Evolutionary conservation across 2,797 vertebrate genomes (phyloP), one percentile per base, ranked within the genome.

Genomic region (Lophius americanus): DNA sequence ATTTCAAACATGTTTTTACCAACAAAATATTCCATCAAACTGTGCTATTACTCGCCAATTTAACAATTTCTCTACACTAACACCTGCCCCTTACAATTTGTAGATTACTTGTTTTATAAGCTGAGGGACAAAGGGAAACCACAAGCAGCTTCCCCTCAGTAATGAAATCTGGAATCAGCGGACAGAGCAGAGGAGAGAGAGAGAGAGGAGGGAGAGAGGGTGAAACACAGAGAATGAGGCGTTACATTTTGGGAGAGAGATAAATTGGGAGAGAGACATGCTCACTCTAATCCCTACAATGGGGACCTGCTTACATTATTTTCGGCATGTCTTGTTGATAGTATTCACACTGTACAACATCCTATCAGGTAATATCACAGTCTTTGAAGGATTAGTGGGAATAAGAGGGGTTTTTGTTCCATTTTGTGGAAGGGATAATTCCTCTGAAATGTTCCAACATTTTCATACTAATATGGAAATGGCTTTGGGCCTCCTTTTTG

Each of bases 311-410:
- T 87, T 86, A 81, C 74, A 90, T 89, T 89, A 92, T 91, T 90
- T 88, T 82, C 50, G 23, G 71, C 84, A 73, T 85, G 90, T 90
- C 85, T 89, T 89, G 89, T 89, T 90, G 88, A 91, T 91, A 87
- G 83, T 79, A 86, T 91, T 92, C 83, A 87, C 85, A 86, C 77
- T 73, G 73, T 88, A 88, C 86, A 85, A 78, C 85, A 87, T 88
- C 78, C 87, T 89, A 93, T 93, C 92, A 93, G 92, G 91, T 92
- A 84, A 91, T 86, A 92, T 92, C 90, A 82, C 83, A 85, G 87
- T 84, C 86, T 92, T 92, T 91, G 83, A 91, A 88, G 92, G 92
- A 94, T 94, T 94, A 94, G 81, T 48, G 51, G 84, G 86, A 91
- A 88, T 93, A 90, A 93, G 79, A 87, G 67, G 86, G 89, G 70